phyloP scores from a whole-genome alignment of 2,888 invertebrate genomes.

The Limnephilus auricula region DNA sequence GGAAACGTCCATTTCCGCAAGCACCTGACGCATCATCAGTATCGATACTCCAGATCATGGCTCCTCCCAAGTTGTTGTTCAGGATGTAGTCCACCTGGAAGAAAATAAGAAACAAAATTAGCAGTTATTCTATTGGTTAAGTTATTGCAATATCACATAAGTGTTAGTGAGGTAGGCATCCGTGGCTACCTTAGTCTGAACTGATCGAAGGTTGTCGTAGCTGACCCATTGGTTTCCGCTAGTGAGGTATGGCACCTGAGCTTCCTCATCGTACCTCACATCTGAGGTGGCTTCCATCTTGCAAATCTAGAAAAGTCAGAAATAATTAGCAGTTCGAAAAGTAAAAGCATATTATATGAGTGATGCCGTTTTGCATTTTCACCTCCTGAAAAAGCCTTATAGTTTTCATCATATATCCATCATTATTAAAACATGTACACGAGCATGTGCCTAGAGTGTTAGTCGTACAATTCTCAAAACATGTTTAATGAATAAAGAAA shows the following conservation, averaged over 20 bases:
- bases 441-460: too few species aligned
- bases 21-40: slow-evolving; percentile 78
- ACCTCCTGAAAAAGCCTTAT: background rate
- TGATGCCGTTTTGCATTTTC: too few species aligned
- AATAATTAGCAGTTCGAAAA: background rate
- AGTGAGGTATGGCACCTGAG: slow-evolving; percentile 81
- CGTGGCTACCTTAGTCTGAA: slow-evolving; percentile 72
- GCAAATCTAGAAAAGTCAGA: background rate
- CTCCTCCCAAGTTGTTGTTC: slow-evolving; percentile 74
- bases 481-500: too few species aligned
- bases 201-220: slow-evolving; percentile 81
- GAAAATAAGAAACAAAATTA: background rate
- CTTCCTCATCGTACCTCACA: slow-evolving; percentile 72
- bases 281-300: background rate
- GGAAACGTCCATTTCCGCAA: slow-evolving; percentile 69
- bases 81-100: slow-evolving; percentile 53
- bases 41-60: slow-evolving; percentile 81
- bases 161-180: background rate
- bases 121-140: background rate
- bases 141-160: background rate
- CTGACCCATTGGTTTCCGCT: slow-evolving; percentile 82
- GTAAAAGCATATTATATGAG: background rate
- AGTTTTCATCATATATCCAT: too few species aligned
- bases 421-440: too few species aligned
- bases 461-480: too few species aligned